A percentile compares a stretch with the other conserved stretches of the same genome.
Conservation (phyloP, 2,888 invertebrate species). For the Lissocephala sabroskyi region DNA sequence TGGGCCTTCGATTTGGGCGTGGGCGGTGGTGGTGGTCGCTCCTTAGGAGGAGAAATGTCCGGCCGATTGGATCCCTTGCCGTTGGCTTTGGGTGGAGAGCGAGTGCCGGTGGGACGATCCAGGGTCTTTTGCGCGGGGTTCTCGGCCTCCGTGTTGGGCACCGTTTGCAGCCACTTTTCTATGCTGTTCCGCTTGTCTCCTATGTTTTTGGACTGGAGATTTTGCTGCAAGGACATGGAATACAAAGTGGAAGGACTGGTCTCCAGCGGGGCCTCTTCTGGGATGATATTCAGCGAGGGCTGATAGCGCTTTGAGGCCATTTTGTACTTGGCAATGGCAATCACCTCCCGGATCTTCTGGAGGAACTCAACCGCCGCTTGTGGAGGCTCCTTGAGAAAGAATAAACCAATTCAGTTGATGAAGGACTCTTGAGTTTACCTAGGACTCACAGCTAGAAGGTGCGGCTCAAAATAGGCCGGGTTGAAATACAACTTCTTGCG, state of each 20-base stretch:
- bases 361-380: slow-evolving; percentile 92
- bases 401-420: slow-evolving; percentile 22
- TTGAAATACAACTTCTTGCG: slow-evolving; percentile 89
- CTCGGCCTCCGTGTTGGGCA: slow-evolving; percentile 73
- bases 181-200: slow-evolving; percentile 84
- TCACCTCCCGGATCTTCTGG: slow-evolving; percentile 90
- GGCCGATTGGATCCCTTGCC: slow-evolving; percentile 35
- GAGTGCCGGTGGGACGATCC: background rate
- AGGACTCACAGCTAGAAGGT: slow-evolving; percentile 82
- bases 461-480: slow-evolving; percentile 92
- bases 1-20: slow-evolving; percentile 3
- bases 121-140: slow-evolving; percentile 8
- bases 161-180: slow-evolving; percentile 83
- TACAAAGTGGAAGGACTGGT: slow-evolving; percentile 61
- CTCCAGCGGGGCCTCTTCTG: slow-evolving; percentile 77
- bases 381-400: slow-evolving; percentile 83
- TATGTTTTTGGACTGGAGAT: slow-evolving; percentile 71
- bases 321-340: slow-evolving; percentile 90
- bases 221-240: slow-evolving; percentile 73
- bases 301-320: slow-evolving; percentile 86
- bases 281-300: slow-evolving; percentile 85
- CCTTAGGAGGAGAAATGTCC: slow-evolving; percentile 63
- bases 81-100: slow-evolving; percentile 24
- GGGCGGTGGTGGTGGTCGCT: slow-evolving; percentile 69
- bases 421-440: background rate